Evolutionary conservation across 2,113 vertebrate species (phyloP), one percentile per base, ranked within the genome.

Genomic region (Mobula hypostoma): DNA sequence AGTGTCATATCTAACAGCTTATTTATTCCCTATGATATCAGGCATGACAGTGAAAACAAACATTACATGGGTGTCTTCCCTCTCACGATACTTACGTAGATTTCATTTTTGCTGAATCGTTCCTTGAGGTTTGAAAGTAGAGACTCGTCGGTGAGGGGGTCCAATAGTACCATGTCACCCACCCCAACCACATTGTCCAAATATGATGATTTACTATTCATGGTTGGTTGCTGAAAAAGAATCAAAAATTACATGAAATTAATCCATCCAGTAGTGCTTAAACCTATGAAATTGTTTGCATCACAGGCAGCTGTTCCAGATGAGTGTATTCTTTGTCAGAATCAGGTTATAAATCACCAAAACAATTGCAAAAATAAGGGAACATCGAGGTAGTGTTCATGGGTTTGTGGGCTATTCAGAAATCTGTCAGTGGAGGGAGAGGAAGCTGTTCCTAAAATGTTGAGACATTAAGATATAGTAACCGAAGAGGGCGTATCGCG

Each of bases 151-250:
- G 94, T 95, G 72, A 97, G 95, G 0, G 97, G 96, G 66, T 98
- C 97, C 94, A 98, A 95, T 90, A 98, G 96, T 94, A 97, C 96
- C 93, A 98, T 95, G 61, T 98, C 97, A 58, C 96, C 96, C 0
- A 97, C 96, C 0, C 97, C 97, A 0, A 96, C 66, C 0, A 96
- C 87, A 90, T 90, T 90, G 85, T 90, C 85, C 61, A 90, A 63
- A 17, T 21, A 90, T 29, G 85, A 90, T 32, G 85, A 68, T 17
- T 90, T 90, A 61, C 66, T 90, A 15, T 1, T 63, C 85, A 90
- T 90, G 61, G 61, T 90, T 90, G 61, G 61, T 90, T 36, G 32
- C 85, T 90, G 85, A 68, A 66, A 68, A 68, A 90, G 12, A 58
- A 68, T 66, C 66, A 3, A 90, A n/a, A 90, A n/a, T n/a, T 6